phyloP scores from a whole-genome alignment of 53 echinoderm and acorn worm genomes.

The Astropecten irregularis region DNA sequence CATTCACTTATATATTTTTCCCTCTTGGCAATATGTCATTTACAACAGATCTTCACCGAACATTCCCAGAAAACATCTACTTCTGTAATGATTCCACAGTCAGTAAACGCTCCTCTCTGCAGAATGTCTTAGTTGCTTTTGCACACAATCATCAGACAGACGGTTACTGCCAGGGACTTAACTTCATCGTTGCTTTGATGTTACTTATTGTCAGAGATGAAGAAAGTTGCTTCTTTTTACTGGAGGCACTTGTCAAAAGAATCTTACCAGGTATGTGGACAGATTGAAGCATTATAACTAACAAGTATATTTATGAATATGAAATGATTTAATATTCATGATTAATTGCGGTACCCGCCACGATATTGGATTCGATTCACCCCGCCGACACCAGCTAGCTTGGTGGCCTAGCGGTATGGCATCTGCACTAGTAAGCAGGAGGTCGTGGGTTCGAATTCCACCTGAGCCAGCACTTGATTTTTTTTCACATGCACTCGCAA shows the following conservation, averaged over 20 bases:
- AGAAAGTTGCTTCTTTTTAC: constrained; percentile 90
- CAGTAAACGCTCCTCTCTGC: constrained; percentile 71
- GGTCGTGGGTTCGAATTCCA: too few species aligned
- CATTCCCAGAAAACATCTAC: constrained; percentile 98
- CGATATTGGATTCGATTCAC: too few species aligned
- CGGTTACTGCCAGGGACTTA: constrained; percentile 97
- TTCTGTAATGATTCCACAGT: constrained; percentile 80
- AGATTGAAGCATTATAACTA: too few species aligned
- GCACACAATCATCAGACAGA: constrained; percentile 78
- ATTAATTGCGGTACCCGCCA: too few species aligned
- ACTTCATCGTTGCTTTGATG: constrained; percentile 94
- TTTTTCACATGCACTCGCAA: too few species aligned
- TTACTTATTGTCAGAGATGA: constrained; percentile 88
- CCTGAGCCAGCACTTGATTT: too few species aligned
- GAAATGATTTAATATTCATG: not conserved
- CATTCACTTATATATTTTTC: too few species aligned
- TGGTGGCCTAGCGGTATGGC: too few species aligned
- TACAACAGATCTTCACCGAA: constrained; percentile 93
- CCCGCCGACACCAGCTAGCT: too few species aligned
- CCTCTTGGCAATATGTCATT: too few species aligned
- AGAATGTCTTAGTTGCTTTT: constrained; percentile 85
- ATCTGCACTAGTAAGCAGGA: too few species aligned
- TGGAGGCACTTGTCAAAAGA: constrained; percentile 72
- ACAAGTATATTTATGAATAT: not conserved
- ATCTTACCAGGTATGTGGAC: constrained; percentile 82